These are phyloP conservation scores for Anarsia innoxiella DNA, from an alignment of 2,888 invertebrate genomes.

Conservation along the genomic window DNA sequence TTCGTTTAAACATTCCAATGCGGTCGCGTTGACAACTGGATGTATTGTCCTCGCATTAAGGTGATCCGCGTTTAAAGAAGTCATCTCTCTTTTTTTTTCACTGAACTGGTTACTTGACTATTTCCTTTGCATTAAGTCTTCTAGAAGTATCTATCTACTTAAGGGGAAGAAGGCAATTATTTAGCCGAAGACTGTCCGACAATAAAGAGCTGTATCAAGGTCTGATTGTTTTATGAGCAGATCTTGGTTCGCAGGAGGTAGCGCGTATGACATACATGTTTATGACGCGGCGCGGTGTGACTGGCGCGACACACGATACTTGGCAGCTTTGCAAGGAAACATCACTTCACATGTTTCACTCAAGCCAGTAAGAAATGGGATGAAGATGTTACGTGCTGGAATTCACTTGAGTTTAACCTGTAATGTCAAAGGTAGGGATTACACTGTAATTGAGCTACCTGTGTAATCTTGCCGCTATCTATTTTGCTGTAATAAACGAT, in stretches of 20 bases:
- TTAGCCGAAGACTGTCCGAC: slow-evolving; percentile 26
- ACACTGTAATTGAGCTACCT: neutral
- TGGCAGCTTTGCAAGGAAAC: slow-evolving; percentile 51
- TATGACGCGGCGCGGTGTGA: slow-evolving; percentile 45
- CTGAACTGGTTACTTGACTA: slow-evolving; percentile 17
- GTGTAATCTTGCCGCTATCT: no score
- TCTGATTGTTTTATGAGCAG: slow-evolving; percentile 53
- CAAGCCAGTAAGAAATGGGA: slow-evolving; percentile 46
- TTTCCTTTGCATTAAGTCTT: slow-evolving; percentile 22
- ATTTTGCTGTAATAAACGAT: no score
- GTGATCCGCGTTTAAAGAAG: slow-evolving; percentile 54
- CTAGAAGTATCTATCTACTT: no score
- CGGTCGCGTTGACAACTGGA: slow-evolving; percentile 70
- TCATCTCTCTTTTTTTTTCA: slow-evolving; percentile 47
- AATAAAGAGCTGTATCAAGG: slow-evolving; percentile 36
- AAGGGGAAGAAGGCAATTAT: neutral
- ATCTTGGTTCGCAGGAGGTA: slow-evolving; percentile 29
- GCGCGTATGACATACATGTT: slow-evolving; percentile 57
- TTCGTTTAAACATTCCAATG: slow-evolving; percentile 69
- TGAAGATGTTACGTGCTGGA: slow-evolving; percentile 58
- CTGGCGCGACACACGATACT: slow-evolving; percentile 60
- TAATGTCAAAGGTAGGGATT: neutral
- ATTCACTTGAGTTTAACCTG: slow-evolving; percentile 28
- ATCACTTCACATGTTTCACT: slow-evolving; percentile 53
- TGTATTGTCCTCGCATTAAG: slow-evolving; percentile 61